Evolutionary conservation across 2,113 vertebrate species (phyloP).

Genomic region (Argyrosomus japonicus): DNA sequence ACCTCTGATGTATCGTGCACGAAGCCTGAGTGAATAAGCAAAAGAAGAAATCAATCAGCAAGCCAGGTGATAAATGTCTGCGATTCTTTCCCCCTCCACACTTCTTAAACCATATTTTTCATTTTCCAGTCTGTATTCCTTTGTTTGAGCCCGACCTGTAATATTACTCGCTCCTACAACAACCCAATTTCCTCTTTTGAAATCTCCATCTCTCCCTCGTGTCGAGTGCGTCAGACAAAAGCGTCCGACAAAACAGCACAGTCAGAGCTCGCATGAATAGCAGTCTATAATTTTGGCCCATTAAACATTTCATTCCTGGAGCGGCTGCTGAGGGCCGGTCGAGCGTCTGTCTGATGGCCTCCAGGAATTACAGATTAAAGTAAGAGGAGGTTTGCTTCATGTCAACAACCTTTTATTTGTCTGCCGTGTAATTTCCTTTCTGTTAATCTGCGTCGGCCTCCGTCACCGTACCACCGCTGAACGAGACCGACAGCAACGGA

Average conservation of each 20-base stretch:
- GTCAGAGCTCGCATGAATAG: not conserved
- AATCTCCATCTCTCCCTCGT: not conserved
- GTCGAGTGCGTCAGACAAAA: not conserved
- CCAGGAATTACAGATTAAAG: conserved; percentile 35
- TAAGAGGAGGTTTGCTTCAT: conserved; percentile 36
- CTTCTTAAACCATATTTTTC: not conserved
- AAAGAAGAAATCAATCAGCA: not conserved
- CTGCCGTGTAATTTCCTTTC: conserved; percentile 30
- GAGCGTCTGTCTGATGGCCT: conserved; percentile 13
- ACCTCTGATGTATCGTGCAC: not conserved
- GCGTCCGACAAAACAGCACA: not conserved
- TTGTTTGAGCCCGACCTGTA: too few relatives aligned
- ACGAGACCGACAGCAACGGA: not conserved
- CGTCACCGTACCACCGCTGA: not conserved
- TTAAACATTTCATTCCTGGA: conserved; percentile 19
- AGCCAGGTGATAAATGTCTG: not conserved
- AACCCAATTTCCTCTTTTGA: not conserved
- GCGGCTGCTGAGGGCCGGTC: not conserved
- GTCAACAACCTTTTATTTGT: conserved; percentile 36
- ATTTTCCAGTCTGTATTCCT: not conserved
- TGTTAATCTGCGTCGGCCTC: not conserved
- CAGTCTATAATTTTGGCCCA: conserved; percentile 38
- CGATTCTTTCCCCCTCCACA: not conserved
- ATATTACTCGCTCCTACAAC: not conserved
- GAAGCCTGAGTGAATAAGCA: not conserved